These are phyloP conservation scores for Periphyllus acericola DNA, from an alignment of 2,888 invertebrate genomes.

Conservation along the genomic window DNA sequence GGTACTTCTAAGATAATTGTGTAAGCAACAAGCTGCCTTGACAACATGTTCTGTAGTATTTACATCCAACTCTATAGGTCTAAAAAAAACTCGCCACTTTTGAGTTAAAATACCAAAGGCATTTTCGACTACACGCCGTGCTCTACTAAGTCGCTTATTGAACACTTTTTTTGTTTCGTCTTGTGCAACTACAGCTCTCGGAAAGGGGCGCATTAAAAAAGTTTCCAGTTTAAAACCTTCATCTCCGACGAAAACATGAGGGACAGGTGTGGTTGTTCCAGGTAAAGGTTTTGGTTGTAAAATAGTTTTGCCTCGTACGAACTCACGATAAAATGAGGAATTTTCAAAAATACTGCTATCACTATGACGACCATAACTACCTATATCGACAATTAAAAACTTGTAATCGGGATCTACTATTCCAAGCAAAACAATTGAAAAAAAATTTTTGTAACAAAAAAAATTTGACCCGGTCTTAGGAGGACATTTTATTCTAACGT, in stretches of 20 bases:
- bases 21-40: conserved; percentile 15
- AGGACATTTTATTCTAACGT: conserved; percentile 62
- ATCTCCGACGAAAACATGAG: conserved; percentile 64
- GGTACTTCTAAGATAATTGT: conserved; percentile 31
- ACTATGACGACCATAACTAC: conserved; percentile 62
- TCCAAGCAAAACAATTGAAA: conserved; percentile 62
- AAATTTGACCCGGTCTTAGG: conserved; percentile 59
- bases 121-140: no score
- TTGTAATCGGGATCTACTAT: conserved; percentile 63
- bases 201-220: conserved; percentile 64
- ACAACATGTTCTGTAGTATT: conserved; percentile 31
- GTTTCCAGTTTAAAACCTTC: conserved; percentile 65
- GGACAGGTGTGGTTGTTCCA: conserved; percentile 64
- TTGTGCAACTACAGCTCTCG: conserved; percentile 33
- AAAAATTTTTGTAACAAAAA: conserved; percentile 62
- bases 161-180: conserved; percentile 40
- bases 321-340: conserved; percentile 63
- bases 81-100: background rate
- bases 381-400: conserved; percentile 62
- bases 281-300: conserved; percentile 63
- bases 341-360: conserved; percentile 63
- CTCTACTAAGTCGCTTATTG: conserved; percentile 14
- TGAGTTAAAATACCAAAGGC: background rate
- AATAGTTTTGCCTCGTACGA: conserved; percentile 62
- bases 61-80: conserved; percentile 17